Base-by-base conservation (phyloP, 2,888 invertebrate genomes). In the Sinotaia quadrata region DNA sequence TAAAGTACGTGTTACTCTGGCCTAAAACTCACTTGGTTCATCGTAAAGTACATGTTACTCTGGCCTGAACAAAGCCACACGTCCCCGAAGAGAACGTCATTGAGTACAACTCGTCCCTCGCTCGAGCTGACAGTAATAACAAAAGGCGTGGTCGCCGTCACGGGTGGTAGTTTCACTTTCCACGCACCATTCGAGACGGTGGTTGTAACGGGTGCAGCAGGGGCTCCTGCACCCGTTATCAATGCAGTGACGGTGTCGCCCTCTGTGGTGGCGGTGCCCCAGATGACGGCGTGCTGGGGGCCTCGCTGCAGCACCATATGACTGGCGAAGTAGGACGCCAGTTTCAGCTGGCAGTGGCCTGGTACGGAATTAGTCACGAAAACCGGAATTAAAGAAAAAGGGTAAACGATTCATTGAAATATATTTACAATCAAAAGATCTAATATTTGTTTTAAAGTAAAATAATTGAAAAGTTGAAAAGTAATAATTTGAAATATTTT, bases 21-120 rank as follows among this genome's bases (percentile, higher is more conserved):
- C 18, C 7, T 7, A 18, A 47, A 24, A 3, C 47, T 15, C 47
- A 47, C 47, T 24, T 47, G 47, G 7, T 47, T 47, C 47, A 47
- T 47, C 47, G 47, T 47, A 7, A 47, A 47, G 18, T 47, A 47
- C 47, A 47, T 47, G 18, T 47, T 47, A 24, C 47, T 47, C 47
- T 47, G 47, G 18, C 47, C 83, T 83, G 85, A 85, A 67, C 87
- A 87, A 4, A 87, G 41, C 86, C 86, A 87, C 1, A 87, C 85
- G 68, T 87, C 86, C n/a, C 87, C 87, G 75, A 87, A 85, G 62
- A 84, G 54, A 15, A 87, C 85, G 73, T 85, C 80, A 24, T 60
- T 63, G 0, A 87, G 51, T 2, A 65, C 68, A 15, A 78, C 72
- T 7, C 59, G 61, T 31, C 76, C 71, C 7, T 66, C 72, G 18